Evolutionary conservation across 2,888 invertebrate genomes (phyloP).

Genomic region (Aspidiotus destructor): DNA sequence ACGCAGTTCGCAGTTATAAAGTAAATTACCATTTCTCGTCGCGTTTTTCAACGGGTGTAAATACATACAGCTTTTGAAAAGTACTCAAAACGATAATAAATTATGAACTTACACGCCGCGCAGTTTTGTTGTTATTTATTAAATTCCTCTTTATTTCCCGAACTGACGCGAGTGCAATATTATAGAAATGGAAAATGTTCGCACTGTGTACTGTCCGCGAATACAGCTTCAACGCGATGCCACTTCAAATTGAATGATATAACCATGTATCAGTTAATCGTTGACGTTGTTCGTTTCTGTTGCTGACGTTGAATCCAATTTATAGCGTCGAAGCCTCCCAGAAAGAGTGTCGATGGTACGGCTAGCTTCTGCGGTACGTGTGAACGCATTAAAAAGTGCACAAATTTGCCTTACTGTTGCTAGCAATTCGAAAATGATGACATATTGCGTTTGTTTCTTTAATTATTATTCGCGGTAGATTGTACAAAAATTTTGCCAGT

Average conservation of each 20-base stretch:
- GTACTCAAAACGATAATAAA: constrained; percentile 25
- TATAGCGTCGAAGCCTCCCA: constrained; percentile 11
- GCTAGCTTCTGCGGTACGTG: too few relatives aligned
- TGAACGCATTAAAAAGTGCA: too few relatives aligned
- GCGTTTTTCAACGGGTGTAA: constrained; percentile 14
- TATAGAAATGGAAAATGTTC: constrained; percentile 18
- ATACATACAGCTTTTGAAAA: constrained; percentile 19
- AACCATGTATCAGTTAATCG: constrained; percentile 31
- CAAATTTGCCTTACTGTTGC: too few relatives aligned
- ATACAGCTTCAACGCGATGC: neutral
- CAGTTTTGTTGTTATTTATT: constrained; percentile 24
- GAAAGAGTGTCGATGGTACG: neutral
- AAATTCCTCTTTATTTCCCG: constrained; percentile 28
- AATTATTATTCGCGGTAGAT: too few relatives aligned
- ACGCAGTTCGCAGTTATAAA: too few relatives aligned
- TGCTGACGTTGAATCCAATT: constrained; percentile 29
- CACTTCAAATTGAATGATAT: constrained; percentile 29
- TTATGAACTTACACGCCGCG: constrained; percentile 24
- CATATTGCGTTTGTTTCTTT: too few relatives aligned
- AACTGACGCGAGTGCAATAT: constrained; percentile 6
- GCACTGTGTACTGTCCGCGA: neutral
- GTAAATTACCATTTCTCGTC: too few relatives aligned
- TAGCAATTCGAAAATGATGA: too few relatives aligned
- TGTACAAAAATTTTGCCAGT: too few relatives aligned
- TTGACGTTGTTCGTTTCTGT: constrained; percentile 25